These are phyloP conservation scores for Rhodeus uyekii DNA, from an alignment of 2,797 vertebrate species.

Conservation along the genomic window DNA sequence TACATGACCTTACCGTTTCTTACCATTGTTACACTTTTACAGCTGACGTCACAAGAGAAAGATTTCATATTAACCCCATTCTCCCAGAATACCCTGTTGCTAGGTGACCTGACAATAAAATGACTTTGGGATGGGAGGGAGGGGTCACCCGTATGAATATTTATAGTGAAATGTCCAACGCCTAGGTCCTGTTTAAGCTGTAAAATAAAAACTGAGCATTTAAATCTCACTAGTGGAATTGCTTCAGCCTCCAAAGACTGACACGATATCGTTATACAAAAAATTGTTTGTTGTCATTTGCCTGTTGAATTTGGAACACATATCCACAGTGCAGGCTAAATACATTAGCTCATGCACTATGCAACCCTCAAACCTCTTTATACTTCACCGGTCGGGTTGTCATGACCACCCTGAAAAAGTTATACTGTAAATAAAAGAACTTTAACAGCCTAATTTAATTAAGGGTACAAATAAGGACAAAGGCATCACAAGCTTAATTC, in stretches of 20 bases:
- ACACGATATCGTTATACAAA: not conserved
- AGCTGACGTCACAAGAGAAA: not conserved
- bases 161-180: not conserved
- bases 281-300: slow-evolving; percentile 13
- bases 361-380: not conserved
- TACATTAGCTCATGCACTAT: not conserved
- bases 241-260: not conserved
- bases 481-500: not conserved
- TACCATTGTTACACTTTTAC: not conserved
- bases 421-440: not conserved
- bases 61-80: not conserved
- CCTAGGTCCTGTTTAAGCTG: not conserved
- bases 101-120: slow-evolving; percentile 46
- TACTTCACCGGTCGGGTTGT: not conserved
- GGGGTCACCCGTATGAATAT: slow-evolving; percentile 46
- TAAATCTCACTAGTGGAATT: slow-evolving; percentile 12
- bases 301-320: not conserved
- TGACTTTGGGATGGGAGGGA: slow-evolving; percentile 28
- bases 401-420: slow-evolving; percentile 9
- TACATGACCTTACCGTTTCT: not conserved
- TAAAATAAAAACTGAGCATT: not conserved
- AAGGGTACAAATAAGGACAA: not conserved
- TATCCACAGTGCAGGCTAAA: not conserved
- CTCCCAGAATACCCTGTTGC: slow-evolving; percentile 46
- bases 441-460: not conserved